Percentiles rank a stretch among this genome's conserved stretches.
Conservation (phyloP, 2,888 invertebrate genomes). For the Melitaea athalia region DNA sequence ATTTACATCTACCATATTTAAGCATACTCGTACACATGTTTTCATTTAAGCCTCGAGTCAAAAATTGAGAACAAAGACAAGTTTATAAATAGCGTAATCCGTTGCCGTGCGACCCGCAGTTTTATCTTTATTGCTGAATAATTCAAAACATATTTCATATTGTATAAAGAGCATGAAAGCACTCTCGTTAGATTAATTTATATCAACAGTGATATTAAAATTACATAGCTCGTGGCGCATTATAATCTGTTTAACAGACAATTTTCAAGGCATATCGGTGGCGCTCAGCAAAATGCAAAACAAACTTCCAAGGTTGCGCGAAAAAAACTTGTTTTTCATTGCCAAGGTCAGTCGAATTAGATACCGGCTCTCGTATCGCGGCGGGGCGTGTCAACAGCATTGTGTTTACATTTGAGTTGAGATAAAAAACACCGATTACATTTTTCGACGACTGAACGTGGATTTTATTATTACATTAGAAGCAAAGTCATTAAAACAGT, state of each 20-base stretch:
- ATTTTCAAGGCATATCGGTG: constrained; percentile 37
- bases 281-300: constrained; percentile 59
- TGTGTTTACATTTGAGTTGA: constrained; percentile 68
- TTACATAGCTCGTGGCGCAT: not conserved
- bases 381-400: constrained; percentile 68
- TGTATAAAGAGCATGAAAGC: constrained; percentile 36
- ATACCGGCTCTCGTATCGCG: constrained; percentile 71
- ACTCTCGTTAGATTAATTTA: constrained; percentile 20
- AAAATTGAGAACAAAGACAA: constrained; percentile 33
- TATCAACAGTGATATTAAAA: constrained; percentile 11
- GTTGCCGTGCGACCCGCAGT: constrained; percentile 26
- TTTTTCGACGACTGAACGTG: constrained; percentile 24
- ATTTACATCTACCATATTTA: not conserved
- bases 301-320: constrained; percentile 62
- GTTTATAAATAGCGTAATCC: constrained; percentile 36
- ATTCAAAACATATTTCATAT: constrained; percentile 35
- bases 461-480: constrained; percentile 7
- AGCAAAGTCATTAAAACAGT: not conserved
- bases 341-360: constrained; percentile 79
- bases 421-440: constrained; percentile 61
- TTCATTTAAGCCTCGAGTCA: constrained; percentile 12
- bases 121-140: constrained; percentile 34
- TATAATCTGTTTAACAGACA: constrained; percentile 17
- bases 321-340: constrained; percentile 76
- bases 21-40: not conserved